Percentiles rank a stretch among this genome's conserved stretches.
These are phyloP conservation scores for Geopemphigus sp. DNA, from an alignment of 1,140 invertebrate genomes.

Conservation along the genomic window DNA sequence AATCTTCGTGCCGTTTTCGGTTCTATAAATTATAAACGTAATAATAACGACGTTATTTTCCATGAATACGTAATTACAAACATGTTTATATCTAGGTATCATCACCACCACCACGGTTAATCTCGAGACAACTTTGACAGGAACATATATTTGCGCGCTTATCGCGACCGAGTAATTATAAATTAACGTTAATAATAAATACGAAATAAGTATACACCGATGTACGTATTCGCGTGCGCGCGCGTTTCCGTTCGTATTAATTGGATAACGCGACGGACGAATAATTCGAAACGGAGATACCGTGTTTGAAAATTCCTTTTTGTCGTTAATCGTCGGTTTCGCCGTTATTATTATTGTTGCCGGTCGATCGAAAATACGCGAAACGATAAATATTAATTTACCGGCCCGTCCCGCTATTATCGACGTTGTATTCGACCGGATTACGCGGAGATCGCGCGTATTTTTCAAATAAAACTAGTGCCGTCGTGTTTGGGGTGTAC, in stretches of 20 bases:
- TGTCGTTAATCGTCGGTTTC: no score
- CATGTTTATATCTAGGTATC: no score
- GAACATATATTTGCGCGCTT: background rate
- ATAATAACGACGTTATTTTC: conserved; percentile 32
- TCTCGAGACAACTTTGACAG: conserved; percentile 9
- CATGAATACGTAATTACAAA: conserved; percentile 30
- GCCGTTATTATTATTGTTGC: background rate
- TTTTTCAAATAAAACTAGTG: no score
- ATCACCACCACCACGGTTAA: conserved; percentile 15
- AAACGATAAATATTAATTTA: no score
- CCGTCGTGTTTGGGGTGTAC: background rate
- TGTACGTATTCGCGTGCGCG: background rate
- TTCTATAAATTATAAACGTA: conserved; percentile 12
- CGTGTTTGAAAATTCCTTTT: no score
- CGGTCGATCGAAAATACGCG: background rate
- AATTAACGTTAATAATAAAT: conserved; percentile 7
- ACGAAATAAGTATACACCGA: background rate
- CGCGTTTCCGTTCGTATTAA: background rate
- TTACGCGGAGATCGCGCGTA: no score
- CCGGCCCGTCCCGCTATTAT: no score
- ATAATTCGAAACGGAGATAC: conserved; percentile 1
- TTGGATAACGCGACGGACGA: background rate
- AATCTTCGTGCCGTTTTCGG: conserved; percentile 4
- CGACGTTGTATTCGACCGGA: no score
- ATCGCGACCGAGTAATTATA: conserved; percentile 14